These are phyloP conservation scores for Drosophila paramelanica DNA, from an alignment of 2,888 invertebrate species.

Conservation along the genomic window DNA sequence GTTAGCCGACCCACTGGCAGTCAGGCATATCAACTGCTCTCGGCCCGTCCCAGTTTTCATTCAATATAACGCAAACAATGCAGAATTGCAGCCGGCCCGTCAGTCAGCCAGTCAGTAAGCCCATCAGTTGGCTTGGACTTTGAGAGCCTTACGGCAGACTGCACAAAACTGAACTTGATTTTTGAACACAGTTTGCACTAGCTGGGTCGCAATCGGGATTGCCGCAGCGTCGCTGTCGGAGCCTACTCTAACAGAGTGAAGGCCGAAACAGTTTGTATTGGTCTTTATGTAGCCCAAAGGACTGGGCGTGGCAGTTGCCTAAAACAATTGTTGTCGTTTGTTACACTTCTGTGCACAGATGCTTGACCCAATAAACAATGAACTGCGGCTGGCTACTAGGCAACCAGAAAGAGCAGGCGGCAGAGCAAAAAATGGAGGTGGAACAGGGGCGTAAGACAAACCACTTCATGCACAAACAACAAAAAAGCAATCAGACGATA, in stretches of 20 bases:
- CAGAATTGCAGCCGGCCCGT: conserved; percentile 24
- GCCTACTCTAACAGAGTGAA: conserved; percentile 16
- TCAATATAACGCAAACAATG: conserved; percentile 32
- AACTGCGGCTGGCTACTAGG: conserved; percentile 28
- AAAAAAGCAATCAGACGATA: conserved; percentile 44
- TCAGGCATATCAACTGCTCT: conserved; percentile 14
- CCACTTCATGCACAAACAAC: conserved; percentile 58
- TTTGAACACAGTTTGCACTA: conserved; percentile 34
- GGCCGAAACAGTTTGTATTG: conserved; percentile 22
- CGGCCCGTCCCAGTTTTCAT: conserved; percentile 25
- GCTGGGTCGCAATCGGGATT: conserved; percentile 16
- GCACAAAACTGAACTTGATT: conserved; percentile 69
- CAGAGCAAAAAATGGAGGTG: background rate
- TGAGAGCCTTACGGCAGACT: conserved; percentile 53
- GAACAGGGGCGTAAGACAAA: conserved; percentile 34
- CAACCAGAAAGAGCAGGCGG: conserved; percentile 6
- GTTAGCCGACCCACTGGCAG: conserved; percentile 35
- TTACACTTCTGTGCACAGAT: conserved; percentile 51
- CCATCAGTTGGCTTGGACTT: conserved; percentile 5
- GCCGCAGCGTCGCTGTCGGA: background rate
- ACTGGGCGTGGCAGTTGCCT: conserved; percentile 33
- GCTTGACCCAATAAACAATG: conserved; percentile 73
- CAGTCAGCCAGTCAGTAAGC: conserved; percentile 9
- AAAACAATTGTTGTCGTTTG: conserved; percentile 71
- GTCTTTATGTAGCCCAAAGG: conserved; percentile 2